Percentiles rank a stretch among this genome's conserved stretches.
These are phyloP conservation scores for Chironex yamaguchii DNA, from an alignment of 30 jellyfish, hydroid and myxozoan species.

Conservation along the genomic window DNA sequence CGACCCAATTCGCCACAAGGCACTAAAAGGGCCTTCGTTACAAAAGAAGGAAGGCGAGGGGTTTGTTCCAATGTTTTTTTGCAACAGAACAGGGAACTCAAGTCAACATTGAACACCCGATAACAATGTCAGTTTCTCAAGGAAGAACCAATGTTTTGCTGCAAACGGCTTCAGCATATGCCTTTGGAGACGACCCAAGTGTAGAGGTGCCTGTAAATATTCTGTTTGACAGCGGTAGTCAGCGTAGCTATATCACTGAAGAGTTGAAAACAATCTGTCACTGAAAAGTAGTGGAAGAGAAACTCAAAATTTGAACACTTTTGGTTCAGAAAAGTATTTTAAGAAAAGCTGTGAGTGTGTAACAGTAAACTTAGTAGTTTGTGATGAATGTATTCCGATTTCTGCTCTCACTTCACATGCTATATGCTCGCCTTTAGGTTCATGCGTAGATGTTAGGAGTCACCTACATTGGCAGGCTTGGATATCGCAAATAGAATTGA, in stretches of 20 bases:
- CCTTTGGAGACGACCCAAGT: constrained; percentile 51
- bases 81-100: too few relatives aligned
- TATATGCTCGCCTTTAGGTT: constrained; percentile 57
- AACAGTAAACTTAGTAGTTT: constrained; percentile 23
- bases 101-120: too few relatives aligned
- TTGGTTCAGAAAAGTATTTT: constrained; percentile 32
- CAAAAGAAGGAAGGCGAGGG: neutral
- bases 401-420: constrained; percentile 38
- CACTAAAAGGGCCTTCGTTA: constrained; percentile 57
- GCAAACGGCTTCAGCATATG: constrained; percentile 56
- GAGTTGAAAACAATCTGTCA: neutral
- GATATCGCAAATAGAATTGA: constrained; percentile 10
- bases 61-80: constrained; percentile 42
- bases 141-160: constrained; percentile 41
- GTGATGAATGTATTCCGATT: constrained; percentile 24
- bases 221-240: constrained; percentile 9
- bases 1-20: constrained; percentile 40
- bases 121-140: constrained; percentile 17
- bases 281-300: constrained; percentile 9
- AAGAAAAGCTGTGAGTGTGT: constrained; percentile 49
- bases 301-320: constrained; percentile 13
- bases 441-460: constrained; percentile 57
- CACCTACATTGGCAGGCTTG: constrained; percentile 52
- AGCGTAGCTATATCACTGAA: neutral
- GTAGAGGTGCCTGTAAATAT: neutral